Conservation (phyloP, 2,888 invertebrate species). For the Hyposoter dolosus region DNA sequence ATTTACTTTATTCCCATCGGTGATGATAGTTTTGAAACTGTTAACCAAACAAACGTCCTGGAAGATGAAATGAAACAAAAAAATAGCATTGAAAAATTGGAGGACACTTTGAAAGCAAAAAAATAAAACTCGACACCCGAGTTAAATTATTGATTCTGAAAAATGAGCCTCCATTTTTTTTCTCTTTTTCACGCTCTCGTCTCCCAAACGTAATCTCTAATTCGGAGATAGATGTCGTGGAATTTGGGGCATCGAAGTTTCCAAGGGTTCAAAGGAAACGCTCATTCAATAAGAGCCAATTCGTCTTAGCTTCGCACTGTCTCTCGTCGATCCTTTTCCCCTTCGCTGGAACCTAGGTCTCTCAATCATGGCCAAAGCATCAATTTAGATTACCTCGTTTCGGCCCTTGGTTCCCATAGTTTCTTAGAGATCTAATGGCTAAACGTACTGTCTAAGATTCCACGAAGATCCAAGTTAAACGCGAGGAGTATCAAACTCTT, state of each 20-base stretch:
- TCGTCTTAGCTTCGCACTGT: slow-evolving; percentile 62
- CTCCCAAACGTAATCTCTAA: neutral
- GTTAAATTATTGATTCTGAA: slow-evolving; percentile 59
- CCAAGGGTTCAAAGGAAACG: slow-evolving; percentile 54
- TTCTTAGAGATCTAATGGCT: slow-evolving; percentile 32
- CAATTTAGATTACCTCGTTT: slow-evolving; percentile 68
- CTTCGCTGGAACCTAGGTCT: slow-evolving; percentile 23
- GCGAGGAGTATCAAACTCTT: slow-evolving; percentile 16
- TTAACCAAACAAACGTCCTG: slow-evolving; percentile 24
- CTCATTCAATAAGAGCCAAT: slow-evolving; percentile 48
- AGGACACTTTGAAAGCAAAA: neutral
- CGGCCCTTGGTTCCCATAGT: slow-evolving; percentile 42
- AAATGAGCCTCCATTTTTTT: slow-evolving; percentile 36
- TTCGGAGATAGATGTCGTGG: slow-evolving; percentile 18
- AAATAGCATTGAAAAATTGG: neutral
- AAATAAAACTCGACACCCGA: neutral
- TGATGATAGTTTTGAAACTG: slow-evolving; percentile 63
- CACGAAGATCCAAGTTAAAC: slow-evolving; percentile 24
- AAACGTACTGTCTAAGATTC: slow-evolving; percentile 16
- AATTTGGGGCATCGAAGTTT: slow-evolving; percentile 44
- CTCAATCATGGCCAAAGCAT: slow-evolving; percentile 61
- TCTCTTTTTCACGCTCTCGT: neutral
- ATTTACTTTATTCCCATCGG: slow-evolving; percentile 56
- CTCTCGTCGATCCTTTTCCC: slow-evolving; percentile 37
- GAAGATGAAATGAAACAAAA: neutral